A percentile compares a stretch with the other conserved stretches of the same genome.
phyloP scores from a whole-genome alignment of 2,888 invertebrate genomes.

The Leptopilina myrica region DNA sequence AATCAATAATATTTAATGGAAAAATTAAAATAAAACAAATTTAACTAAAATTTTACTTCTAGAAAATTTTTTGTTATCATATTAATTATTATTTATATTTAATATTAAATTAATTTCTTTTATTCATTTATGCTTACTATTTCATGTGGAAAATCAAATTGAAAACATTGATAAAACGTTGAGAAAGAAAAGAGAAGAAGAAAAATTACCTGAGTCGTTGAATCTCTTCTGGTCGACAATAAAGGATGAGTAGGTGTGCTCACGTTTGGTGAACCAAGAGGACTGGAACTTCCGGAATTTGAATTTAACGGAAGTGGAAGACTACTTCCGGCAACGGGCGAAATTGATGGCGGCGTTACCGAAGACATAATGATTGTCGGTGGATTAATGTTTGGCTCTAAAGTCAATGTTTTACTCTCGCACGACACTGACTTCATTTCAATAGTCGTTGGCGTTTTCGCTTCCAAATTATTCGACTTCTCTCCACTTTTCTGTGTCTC shows the following conservation, averaged over 20 bases:
- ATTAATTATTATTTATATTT: no score
- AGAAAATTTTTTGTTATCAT: no score
- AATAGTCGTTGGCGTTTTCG: constrained; percentile 52
- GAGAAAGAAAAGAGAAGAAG: background rate
- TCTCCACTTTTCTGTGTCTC: constrained; percentile 68
- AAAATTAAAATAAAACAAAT: no score
- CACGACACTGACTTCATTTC: constrained; percentile 76
- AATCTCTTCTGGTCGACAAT: constrained; percentile 83
- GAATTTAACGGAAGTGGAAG: constrained; percentile 77
- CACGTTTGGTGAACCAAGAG: constrained; percentile 73
- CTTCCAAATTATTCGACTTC: constrained; percentile 61
- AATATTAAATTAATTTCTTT: constrained; percentile 30
- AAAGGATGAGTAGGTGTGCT: constrained; percentile 78
- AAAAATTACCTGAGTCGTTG: constrained; percentile 86
- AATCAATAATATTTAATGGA: no score
- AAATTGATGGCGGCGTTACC: constrained; percentile 89
- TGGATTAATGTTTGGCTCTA: constrained; percentile 75
- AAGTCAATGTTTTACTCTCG: constrained; percentile 51
- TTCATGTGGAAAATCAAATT: background rate
- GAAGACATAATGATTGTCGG: constrained; percentile 91
- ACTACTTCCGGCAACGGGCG: constrained; percentile 80
- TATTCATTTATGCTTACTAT: no score
- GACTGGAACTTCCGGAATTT: constrained; percentile 76
- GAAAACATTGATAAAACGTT: constrained; percentile 6
- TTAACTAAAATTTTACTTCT: no score